These are phyloP conservation scores for Erebia ligea DNA, from an alignment of 2,888 invertebrate genomes.

Conservation along the genomic window DNA sequence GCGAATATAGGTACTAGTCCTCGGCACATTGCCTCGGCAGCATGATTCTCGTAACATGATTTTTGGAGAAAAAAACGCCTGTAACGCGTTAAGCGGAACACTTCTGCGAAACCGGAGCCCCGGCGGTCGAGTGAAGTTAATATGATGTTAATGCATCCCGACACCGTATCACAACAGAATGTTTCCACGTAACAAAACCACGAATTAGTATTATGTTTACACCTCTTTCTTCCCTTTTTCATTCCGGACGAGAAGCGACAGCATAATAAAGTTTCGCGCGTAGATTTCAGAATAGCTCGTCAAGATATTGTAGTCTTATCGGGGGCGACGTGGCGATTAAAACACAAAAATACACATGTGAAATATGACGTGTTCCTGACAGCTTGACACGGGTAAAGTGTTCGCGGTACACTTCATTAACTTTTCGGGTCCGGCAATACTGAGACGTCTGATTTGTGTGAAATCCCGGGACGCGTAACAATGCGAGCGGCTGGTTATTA, in stretches of 20 bases:
- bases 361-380: slow-evolving; percentile 78
- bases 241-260: slow-evolving; percentile 63
- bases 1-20: slow-evolving; percentile 40
- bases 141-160: slow-evolving; percentile 61
- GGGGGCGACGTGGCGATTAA: slow-evolving; percentile 64
- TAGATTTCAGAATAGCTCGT: slow-evolving; percentile 19
- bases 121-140: slow-evolving; percentile 45
- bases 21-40: slow-evolving; percentile 27
- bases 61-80: slow-evolving; percentile 53
- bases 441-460: slow-evolving; percentile 42
- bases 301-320: slow-evolving; percentile 57
- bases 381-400: slow-evolving; percentile 77
- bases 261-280: slow-evolving; percentile 44
- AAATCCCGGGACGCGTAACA: slow-evolving; percentile 23
- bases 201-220: slow-evolving; percentile 79
- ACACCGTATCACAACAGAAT: slow-evolving; percentile 77
- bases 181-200: slow-evolving; percentile 71
- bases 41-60: slow-evolving; percentile 45
- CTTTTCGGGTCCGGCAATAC: slow-evolving; percentile 61
- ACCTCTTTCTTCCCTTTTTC: slow-evolving; percentile 66
- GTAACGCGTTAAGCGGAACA: slow-evolving; percentile 67
- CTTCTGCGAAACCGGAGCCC: slow-evolving; percentile 77
- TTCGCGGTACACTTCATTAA: slow-evolving; percentile 74
- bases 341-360: slow-evolving; percentile 58
- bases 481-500: slow-evolving; percentile 14